Conservation (phyloP, 2,797 vertebrate genomes). For the Linurgus olivaceus region DNA sequence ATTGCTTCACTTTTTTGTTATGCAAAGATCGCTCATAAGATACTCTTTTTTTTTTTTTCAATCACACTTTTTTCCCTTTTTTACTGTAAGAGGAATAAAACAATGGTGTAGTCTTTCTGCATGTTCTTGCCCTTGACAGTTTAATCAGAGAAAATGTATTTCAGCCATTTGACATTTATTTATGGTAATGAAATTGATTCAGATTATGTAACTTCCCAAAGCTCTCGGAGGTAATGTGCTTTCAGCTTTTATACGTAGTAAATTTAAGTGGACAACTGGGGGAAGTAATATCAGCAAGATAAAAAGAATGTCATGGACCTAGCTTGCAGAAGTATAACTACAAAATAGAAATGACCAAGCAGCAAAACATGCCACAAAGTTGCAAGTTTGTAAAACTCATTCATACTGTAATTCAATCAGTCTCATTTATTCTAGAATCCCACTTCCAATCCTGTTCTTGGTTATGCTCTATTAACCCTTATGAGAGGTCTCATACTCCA, state of each 20-base stretch:
- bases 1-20: not conserved
- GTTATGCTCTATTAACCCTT: not conserved
- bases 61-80: not conserved
- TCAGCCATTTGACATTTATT: constrained; percentile 71
- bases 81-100: not conserved
- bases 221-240: not conserved
- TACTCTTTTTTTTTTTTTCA: not conserved
- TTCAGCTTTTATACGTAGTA: not conserved
- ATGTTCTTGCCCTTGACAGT: constrained; percentile 66
- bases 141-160: constrained; percentile 70
- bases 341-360: not conserved
- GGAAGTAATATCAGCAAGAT: not conserved
- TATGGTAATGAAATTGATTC: constrained; percentile 71
- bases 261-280: constrained; percentile 24
- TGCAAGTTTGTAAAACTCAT: not conserved
- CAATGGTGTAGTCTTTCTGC: constrained; percentile 42
- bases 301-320: not conserved
- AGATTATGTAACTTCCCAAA: constrained; percentile 50
- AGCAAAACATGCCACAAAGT: not conserved
- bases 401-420: not conserved
- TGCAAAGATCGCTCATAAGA: not conserved
- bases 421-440: not conserved
- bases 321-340: not conserved
- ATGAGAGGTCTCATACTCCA: not conserved
- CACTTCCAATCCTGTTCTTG: not conserved